Evolutionary conservation across 2,797 vertebrate species (phyloP), one percentile per base, ranked within the genome.

Genomic region (Pachyuromys duprasi): DNA sequence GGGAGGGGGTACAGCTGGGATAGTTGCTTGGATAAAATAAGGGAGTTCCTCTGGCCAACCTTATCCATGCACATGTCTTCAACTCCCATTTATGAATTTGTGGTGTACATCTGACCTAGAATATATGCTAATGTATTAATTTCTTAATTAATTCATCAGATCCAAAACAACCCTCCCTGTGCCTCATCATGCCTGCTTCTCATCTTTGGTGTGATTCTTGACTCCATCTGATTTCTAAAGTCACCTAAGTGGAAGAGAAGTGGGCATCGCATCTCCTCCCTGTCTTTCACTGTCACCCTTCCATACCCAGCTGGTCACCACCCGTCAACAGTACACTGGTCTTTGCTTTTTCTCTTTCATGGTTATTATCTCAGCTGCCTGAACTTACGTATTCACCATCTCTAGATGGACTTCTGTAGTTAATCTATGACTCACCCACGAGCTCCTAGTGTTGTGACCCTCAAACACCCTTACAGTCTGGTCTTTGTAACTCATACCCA

Each of bases 111-210:
- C 22, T 95, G 39, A 81, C 49, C 74, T 94, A 75, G 42, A 91
- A 42, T 75, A 75, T 28, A 22, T 42, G 18, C 57, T 14, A 49
- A 53, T 45, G 70, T 79, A 33, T 80, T 92, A 36, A 88, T 88
- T 90, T 94, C 89, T 94, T 49, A 45, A 81, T 80, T 82, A 90
- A 88, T 70, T 93, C 28, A 90, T 28, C 55, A 82, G 42, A 26
- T 20, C 62, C 36, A 81, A 57, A 86, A 60, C 53, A 83, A 8
- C 39, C 28, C 45, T 45, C 60, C 15, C 65, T 33, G 60, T 31
- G 39, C 65, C 36, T 74, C 82, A 84, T 55, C 31, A 28, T 36
- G 49, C 39, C 70, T 75, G 70, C 33, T 88, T 82, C 79, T 91
- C 93, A 81, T 67, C 4, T 42, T 84, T 80, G 86, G 2, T 24